Percentiles rank a stretch among this genome's conserved stretches.
Evolutionary conservation across 2,888 invertebrate genomes (phyloP).

Genomic region (Leptothorax acervorum): DNA sequence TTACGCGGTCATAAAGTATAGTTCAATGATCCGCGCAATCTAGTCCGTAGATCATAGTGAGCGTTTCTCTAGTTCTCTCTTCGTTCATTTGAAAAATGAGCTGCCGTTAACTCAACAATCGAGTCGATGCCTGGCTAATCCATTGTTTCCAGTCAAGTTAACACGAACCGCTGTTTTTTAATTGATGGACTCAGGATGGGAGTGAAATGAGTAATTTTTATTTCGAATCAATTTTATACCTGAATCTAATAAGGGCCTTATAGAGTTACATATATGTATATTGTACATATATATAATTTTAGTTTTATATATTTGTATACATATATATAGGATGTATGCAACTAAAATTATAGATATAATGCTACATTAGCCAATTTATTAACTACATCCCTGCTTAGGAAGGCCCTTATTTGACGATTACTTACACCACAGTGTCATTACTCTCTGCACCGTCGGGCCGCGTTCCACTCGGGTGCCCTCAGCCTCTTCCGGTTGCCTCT

Average conservation of each 20-base stretch:
- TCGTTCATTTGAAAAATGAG: conserved; percentile 31
- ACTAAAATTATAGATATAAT: conserved; percentile 3
- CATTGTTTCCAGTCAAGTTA: conserved; percentile 19
- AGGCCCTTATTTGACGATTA: conserved; percentile 56
- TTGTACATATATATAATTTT: not conserved
- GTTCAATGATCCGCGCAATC: conserved; percentile 55
- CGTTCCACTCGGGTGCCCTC: conserved; percentile 63
- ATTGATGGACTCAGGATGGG: not conserved
- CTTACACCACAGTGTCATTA: conserved; percentile 62
- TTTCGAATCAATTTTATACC: not conserved
- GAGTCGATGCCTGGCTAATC: not conserved
- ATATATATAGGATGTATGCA: too few species aligned
- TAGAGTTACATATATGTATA: not conserved
- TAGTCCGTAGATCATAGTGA: conserved; percentile 38
- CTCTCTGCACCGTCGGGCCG: conserved; percentile 55
- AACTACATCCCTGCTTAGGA: conserved; percentile 36
- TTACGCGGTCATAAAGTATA: conserved; percentile 32
- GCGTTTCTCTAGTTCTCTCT: conserved; percentile 34
- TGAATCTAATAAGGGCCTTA: not conserved
- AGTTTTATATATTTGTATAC: not conserved
- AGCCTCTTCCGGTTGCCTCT: conserved; percentile 65
- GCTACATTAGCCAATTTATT: conserved; percentile 30
- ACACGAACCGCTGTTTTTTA: not conserved
- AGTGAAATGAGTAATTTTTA: not conserved
- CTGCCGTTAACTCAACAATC: conserved; percentile 3